Evolutionary conservation across 2,888 invertebrate species (phyloP).

Genomic region (Dryocosmus kuriphilus): DNA sequence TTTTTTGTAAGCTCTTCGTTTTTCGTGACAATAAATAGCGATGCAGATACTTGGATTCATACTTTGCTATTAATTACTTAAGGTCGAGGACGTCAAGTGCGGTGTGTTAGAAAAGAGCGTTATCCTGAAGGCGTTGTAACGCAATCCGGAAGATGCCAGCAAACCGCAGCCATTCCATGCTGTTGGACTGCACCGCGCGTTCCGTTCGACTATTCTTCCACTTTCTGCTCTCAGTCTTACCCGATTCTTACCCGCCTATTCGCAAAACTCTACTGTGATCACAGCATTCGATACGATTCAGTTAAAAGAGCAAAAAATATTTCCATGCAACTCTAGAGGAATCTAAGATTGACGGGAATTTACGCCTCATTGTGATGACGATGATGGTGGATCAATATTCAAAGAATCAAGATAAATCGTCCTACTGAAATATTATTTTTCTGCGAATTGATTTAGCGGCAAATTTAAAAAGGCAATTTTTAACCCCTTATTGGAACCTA

Average conservation of each 20-base stretch:
- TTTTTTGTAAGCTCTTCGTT: neutral
- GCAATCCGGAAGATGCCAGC: conserved; percentile 64
- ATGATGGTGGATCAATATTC: neutral
- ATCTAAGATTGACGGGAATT: neutral
- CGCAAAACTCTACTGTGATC: conserved; percentile 20
- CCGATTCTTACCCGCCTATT: conserved; percentile 49
- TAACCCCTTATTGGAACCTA: too few relatives aligned
- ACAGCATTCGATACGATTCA: conserved; percentile 10
- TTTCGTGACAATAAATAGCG: neutral
- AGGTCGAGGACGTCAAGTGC: conserved; percentile 18
- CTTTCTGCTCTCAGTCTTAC: conserved; percentile 63
- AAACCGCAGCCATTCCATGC: conserved; percentile 56
- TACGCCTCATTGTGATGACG: neutral
- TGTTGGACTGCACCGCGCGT: conserved; percentile 58
- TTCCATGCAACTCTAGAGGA: neutral
- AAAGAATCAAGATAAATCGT: neutral
- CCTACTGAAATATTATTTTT: neutral
- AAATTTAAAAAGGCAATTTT: too few relatives aligned
- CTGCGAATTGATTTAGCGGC: too few relatives aligned
- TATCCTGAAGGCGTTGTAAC: conserved; percentile 16
- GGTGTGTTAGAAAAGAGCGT: neutral
- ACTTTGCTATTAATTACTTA: conserved; percentile 4
- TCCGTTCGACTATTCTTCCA: conserved; percentile 70
- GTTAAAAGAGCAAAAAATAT: neutral
- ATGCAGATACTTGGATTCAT: neutral